Conservation (phyloP, 2,113 vertebrate species). For the Neogale vison region DNA sequence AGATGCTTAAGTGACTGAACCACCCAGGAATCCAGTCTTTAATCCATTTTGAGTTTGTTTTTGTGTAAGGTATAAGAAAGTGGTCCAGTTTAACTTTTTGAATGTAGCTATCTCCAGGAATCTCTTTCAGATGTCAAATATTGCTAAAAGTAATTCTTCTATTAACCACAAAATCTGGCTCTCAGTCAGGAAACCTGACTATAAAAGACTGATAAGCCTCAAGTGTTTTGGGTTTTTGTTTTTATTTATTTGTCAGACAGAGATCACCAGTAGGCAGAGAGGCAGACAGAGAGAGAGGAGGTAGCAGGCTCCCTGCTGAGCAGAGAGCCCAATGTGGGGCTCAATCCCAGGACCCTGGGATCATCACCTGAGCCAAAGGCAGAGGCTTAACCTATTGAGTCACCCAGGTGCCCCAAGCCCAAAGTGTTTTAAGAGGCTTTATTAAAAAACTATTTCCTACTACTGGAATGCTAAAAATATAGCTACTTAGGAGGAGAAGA, state of each 20-base stretch:
- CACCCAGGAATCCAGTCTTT: background rate
- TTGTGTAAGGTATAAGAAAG: background rate
- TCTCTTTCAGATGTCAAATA: background rate
- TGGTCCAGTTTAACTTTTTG: background rate
- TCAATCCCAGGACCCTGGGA: too few species aligned
- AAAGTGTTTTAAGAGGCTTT: background rate
- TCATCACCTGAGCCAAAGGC: too few species aligned
- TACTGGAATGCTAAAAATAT: background rate
- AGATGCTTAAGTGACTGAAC: too few species aligned
- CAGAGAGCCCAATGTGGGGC: too few species aligned
- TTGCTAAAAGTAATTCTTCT: background rate
- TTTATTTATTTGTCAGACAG: too few species aligned
- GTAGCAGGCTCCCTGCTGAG: too few species aligned
- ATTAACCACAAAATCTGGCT: background rate
- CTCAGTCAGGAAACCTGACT: background rate
- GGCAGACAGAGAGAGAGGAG: too few species aligned
- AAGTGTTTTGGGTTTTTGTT: background rate
- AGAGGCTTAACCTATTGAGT: too few species aligned
- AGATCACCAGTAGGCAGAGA: too few species aligned
- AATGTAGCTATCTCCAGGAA: background rate
- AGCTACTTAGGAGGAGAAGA: background rate
- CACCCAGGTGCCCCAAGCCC: background rate
- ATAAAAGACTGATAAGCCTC: background rate
- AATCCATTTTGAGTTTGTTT: background rate
- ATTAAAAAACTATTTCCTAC: background rate